A percentile compares a stretch with the other conserved stretches of the same genome.
Evolutionary conservation across 2,888 invertebrate species (phyloP).

Genomic region (Torymus aiolomorphi): DNA sequence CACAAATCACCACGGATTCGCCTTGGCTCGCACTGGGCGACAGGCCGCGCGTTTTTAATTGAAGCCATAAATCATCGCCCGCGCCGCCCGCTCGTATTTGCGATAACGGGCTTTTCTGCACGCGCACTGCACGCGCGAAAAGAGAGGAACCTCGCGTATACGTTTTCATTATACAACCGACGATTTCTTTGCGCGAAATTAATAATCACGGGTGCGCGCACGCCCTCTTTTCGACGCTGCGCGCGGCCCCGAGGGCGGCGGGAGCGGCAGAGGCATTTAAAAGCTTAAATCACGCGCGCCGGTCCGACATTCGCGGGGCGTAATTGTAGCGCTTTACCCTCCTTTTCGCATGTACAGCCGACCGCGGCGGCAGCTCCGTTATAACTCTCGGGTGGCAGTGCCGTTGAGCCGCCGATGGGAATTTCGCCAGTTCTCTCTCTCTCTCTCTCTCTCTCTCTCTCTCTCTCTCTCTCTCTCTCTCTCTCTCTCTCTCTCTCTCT

Average conservation of each 20-base stretch:
- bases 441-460: conserved; percentile 3
- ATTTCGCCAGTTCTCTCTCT: conserved; percentile 56
- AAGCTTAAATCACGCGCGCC: conserved; percentile 61
- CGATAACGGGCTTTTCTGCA: conserved; percentile 37
- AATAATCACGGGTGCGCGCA: conserved; percentile 33
- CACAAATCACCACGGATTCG: conserved; percentile 43
- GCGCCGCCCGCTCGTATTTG: conserved; percentile 6
- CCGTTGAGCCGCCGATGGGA: conserved; percentile 58
- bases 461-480: conserved; percentile 35
- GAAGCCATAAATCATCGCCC: conserved; percentile 40
- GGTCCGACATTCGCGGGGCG: conserved; percentile 61
- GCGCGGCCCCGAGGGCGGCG: too few relatives aligned
- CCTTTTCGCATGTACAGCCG: conserved; percentile 8
- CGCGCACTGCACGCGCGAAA: too few relatives aligned
- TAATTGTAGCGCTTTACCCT: conserved; percentile 62
- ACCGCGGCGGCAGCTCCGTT: background rate
- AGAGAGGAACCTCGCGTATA: background rate
- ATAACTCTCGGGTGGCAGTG: conserved; percentile 12
- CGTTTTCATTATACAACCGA: conserved; percentile 33
- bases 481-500: conserved; percentile 37
- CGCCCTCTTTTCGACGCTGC: too few relatives aligned
- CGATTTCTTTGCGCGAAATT: conserved; percentile 42
- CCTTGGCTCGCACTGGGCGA: conserved; percentile 6
- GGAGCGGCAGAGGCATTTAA: conserved; percentile 22
- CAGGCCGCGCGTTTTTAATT: conserved; percentile 39